These are phyloP conservation scores for Psettodes erumei DNA, from an alignment of 2,113 vertebrate species.

Conservation along the genomic window DNA sequence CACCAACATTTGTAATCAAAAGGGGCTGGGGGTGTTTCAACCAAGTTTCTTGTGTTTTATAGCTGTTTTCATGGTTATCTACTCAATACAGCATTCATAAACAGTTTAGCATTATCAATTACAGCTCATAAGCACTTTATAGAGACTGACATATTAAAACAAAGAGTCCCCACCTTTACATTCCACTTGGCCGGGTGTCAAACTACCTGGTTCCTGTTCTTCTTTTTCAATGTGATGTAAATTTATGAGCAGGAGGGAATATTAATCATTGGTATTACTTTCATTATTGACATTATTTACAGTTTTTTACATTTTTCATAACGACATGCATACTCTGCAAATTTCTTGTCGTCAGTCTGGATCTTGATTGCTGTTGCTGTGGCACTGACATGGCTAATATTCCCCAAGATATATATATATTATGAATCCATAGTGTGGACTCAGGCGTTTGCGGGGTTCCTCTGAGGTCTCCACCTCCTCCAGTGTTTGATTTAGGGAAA, in stretches of 20 bases:
- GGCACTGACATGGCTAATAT: not conserved
- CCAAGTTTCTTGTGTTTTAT: not conserved
- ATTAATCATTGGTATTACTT: conserved; percentile 9
- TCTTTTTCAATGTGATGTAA: not conserved
- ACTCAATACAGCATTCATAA: not conserved
- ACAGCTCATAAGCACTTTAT: too few species aligned
- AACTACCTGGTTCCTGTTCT: conserved; percentile 36
- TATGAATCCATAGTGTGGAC: conserved; percentile 3
- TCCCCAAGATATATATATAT: not conserved
- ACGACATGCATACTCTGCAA: not conserved
- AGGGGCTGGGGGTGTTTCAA: not conserved
- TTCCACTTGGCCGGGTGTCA: too few species aligned
- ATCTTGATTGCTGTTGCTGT: conserved; percentile 1
- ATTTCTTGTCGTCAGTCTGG: not conserved
- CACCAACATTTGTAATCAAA: not conserved
- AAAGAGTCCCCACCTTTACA: too few species aligned
- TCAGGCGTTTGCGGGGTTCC: conserved; percentile 26
- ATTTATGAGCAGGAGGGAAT: not conserved
- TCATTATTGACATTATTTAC: conserved; percentile 13
- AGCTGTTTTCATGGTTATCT: not conserved
- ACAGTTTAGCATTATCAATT: too few species aligned
- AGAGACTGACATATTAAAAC: too few species aligned
- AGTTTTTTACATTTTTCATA: too few species aligned
- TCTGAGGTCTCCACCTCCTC: conserved; percentile 15
- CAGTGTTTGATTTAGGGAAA: conserved; percentile 39